Conservation (phyloP, 2,888 invertebrate species). For the Junonia oenone region DNA sequence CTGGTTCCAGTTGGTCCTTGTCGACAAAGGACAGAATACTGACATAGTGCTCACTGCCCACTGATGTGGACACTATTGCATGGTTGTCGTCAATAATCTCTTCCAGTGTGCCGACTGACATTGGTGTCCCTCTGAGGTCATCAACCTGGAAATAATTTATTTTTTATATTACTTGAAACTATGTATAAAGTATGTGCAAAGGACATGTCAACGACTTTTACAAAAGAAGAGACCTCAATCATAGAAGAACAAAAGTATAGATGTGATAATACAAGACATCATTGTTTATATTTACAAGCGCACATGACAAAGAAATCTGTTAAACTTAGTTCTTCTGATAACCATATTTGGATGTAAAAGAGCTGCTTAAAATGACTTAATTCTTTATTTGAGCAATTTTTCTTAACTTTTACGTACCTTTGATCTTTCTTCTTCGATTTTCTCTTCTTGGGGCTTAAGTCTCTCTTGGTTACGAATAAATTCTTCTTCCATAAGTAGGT, state of each 20-base stretch:
- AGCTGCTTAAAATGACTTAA: no score
- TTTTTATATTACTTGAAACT: neutral
- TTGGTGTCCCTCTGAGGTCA: slow-evolving; percentile 98
- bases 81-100: slow-evolving; percentile 99
- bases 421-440: slow-evolving; percentile 98
- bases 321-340: no score
- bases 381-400: no score
- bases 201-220: neutral
- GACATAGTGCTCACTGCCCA: slow-evolving; percentile 99
- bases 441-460: slow-evolving; percentile 98
- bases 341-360: no score
- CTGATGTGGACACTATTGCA: slow-evolving; percentile 99
- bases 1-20: slow-evolving; percentile 99
- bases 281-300: no score
- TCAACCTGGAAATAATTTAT: slow-evolving; percentile 85
- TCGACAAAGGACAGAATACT: slow-evolving; percentile 99
- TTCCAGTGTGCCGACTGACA: slow-evolving; percentile 99
- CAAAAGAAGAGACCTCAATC: neutral
- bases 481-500: slow-evolving; percentile 98
- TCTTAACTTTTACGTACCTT: slow-evolving; percentile 74
- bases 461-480: slow-evolving; percentile 99
- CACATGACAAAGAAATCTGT: no score
- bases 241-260: no score
- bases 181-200: neutral
- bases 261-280: no score